Base-by-base conservation (phyloP, 2,888 invertebrate genomes). In the Torymus tubicola region DNA sequence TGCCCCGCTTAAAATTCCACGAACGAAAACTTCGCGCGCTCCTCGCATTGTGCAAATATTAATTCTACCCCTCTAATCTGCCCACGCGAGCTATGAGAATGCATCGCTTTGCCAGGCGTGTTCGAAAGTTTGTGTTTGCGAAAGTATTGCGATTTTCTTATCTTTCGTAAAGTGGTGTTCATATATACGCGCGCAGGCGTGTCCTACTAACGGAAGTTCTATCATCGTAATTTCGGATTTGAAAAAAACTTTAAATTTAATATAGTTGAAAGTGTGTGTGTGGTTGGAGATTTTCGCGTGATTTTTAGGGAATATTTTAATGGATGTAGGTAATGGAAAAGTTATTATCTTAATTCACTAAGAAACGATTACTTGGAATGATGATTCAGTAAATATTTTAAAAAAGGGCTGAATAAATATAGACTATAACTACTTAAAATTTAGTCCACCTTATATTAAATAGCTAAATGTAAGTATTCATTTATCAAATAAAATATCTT, bases 51-150 rank as follows among this genome's bases (percentile, higher is more conserved):
- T n/a, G 42, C 67, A 78, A 71, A 69, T 70, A 70, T 77, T 55
- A 69, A 70, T 69, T 63, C 55, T 55, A 31, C 65, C 18, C 68
- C 68, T 55, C 68, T 76, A 60, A 69, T 76, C 53, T 61, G 14
- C 21, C 57, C 16, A 18, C 4, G 31, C 31, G 31, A 31, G 31
- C 10, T 14, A 31, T 60, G 70, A 70, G 60, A 70, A 70, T 70
- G 58, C 50, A 60, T 55, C 16, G 31, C 31, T 2, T 31, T 31
- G 31, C 31, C 31, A 31, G 31, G 31, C 5, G 4, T 5, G 24
- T 21, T 21, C 21, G 31, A 31, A 10, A 21, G 24, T 21, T 18
- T 21, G 61, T 11, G 18, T 16, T 61, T 21, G 53, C 14, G 50
- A n/a, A 52, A 72, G 60, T 50, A 52, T 63, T 63, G 21, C 31